A percentile compares a stretch with the other conserved stretches of the same genome.
phyloP scores from a whole-genome alignment of 2,888 invertebrate species.

The Hydraecia micacea region DNA sequence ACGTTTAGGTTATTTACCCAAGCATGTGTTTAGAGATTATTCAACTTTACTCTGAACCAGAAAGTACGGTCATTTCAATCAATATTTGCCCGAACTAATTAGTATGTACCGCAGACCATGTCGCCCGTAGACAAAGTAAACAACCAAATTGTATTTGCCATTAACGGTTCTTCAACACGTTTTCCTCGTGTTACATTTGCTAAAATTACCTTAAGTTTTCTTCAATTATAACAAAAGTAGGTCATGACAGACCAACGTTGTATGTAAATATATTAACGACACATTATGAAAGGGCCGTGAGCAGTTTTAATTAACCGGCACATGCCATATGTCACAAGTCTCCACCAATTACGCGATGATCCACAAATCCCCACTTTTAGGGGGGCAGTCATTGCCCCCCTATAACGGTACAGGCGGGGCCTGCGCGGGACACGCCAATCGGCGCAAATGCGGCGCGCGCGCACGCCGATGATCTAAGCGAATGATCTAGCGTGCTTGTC shows the following conservation, averaged over 20 bases:
- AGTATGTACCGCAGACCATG: constrained; percentile 53
- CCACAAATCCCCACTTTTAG: constrained; percentile 87
- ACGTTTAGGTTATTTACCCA: neutral
- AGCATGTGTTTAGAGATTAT: constrained; percentile 33
- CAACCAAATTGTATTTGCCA: constrained; percentile 54
- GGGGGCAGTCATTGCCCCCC: constrained; percentile 87
- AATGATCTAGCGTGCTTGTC: constrained; percentile 89
- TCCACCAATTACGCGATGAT: constrained; percentile 79
- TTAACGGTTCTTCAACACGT: constrained; percentile 52
- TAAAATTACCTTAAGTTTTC: constrained; percentile 57
- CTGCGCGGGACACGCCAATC: constrained; percentile 85
- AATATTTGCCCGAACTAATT: constrained; percentile 60
- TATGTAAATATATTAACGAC: constrained; percentile 73
- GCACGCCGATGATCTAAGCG: constrained; percentile 86
- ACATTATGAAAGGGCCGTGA: constrained; percentile 72
- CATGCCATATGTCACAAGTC: constrained; percentile 86
- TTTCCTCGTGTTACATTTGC: constrained; percentile 57
- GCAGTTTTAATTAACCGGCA: constrained; percentile 81
- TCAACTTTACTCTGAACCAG: constrained; percentile 38
- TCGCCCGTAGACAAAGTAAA: constrained; percentile 47
- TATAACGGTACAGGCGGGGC: constrained; percentile 90
- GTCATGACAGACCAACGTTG: constrained; percentile 61
- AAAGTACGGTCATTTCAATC: constrained; percentile 39
- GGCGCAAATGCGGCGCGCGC: constrained; percentile 82
- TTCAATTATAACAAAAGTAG: constrained; percentile 61